These are phyloP conservation scores for Salvelinus alpinus DNA, from an alignment of 2,113 vertebrate genomes.

Conservation along the genomic window DNA sequence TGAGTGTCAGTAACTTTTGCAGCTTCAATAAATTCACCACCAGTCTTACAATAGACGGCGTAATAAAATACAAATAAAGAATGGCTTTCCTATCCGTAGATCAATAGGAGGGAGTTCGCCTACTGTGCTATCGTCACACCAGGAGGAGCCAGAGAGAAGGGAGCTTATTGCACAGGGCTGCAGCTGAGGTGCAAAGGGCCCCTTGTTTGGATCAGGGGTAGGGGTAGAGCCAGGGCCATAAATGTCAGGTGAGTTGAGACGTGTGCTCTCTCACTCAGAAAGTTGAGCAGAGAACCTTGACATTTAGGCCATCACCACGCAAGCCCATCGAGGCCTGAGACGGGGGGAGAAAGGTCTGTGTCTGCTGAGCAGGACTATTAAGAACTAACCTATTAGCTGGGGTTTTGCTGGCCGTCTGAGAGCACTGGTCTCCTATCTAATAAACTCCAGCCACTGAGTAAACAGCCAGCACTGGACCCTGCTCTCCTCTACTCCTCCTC, in stretches of 20 bases:
- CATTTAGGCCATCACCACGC: constrained; percentile 78
- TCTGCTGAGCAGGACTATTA: constrained; percentile 78
- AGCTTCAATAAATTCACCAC: constrained; percentile 2
- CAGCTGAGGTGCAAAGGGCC: constrained; percentile 52
- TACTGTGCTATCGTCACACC: background rate
- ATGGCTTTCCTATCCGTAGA: background rate
- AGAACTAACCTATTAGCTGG: constrained; percentile 85
- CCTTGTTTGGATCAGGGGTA: constrained; percentile 67
- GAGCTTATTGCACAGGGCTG: background rate
- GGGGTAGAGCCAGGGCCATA: constrained; percentile 47
- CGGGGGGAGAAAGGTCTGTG: constrained; percentile 56
- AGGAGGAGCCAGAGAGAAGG: constrained; percentile 2
- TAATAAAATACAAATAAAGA: constrained; percentile 14
- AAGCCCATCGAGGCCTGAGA: constrained; percentile 49
- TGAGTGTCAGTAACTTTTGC: constrained; percentile 1
- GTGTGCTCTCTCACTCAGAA: constrained; percentile 64
- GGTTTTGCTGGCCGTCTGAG: constrained; percentile 84
- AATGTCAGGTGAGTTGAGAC: constrained; percentile 81
- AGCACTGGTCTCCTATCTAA: constrained; percentile 82
- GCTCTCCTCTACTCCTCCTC: constrained; percentile 50
- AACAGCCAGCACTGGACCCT: constrained; percentile 82
- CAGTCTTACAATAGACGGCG: background rate
- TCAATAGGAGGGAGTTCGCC: background rate
- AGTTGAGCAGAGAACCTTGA: constrained; percentile 87
- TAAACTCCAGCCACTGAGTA: constrained; percentile 85